A percentile compares a stretch with the other conserved stretches of the same genome.
Conservation (phyloP, 2,113 vertebrate genomes). For the Petrocephalus microphthalmus region DNA sequence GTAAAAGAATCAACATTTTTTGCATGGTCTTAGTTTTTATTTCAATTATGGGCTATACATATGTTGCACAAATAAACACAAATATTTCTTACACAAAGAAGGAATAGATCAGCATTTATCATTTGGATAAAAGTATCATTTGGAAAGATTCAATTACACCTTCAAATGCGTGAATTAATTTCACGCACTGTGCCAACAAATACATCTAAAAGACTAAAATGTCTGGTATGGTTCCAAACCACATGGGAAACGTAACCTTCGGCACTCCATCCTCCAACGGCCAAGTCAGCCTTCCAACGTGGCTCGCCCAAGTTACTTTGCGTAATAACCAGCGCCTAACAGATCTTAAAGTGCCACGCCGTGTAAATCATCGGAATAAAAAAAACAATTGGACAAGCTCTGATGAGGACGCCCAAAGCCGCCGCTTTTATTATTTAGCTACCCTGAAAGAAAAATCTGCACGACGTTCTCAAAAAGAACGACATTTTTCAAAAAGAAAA, state of each 20-base stretch:
- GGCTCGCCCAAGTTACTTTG: neutral
- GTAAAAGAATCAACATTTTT: neutral
- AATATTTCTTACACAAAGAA: neutral
- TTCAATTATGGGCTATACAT: neutral
- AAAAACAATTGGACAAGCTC: neutral
- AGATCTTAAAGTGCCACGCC: neutral
- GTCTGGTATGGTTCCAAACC: neutral
- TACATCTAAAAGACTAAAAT: neutral
- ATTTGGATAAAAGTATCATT: neutral
- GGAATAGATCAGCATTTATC: neutral
- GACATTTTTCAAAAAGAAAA: conserved; percentile 48
- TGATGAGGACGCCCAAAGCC: neutral
- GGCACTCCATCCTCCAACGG: neutral
- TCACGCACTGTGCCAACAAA: neutral
- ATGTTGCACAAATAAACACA: neutral
- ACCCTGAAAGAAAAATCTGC: conserved; percentile 46
- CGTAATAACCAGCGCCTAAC: neutral
- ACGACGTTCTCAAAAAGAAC: conserved; percentile 36
- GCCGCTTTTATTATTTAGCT: neutral
- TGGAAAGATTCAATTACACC: neutral
- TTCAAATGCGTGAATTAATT: neutral
- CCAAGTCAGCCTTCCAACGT: neutral
- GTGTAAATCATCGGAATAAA: neutral
- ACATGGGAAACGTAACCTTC: neutral
- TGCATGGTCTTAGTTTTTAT: neutral